These are phyloP conservation scores for Macquaria ambigua DNA, from an alignment of 2,113 vertebrate genomes.

Conservation along the genomic window DNA sequence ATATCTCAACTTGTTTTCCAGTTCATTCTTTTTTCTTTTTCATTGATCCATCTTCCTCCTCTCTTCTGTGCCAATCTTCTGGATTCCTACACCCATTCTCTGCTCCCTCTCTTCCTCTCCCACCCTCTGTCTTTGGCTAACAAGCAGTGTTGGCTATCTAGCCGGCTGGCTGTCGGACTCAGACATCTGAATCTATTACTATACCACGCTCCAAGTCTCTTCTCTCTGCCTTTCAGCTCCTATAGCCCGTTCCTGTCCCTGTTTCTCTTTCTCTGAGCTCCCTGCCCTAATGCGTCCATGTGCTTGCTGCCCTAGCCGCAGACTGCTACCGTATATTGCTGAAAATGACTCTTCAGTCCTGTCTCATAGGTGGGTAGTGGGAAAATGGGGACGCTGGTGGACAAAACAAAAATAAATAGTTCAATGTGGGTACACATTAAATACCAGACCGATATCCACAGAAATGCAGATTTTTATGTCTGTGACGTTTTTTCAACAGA, in stretches of 20 bases:
- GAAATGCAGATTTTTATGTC: background rate
- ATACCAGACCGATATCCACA: background rate
- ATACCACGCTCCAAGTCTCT: conserved; percentile 13
- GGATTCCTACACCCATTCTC: background rate
- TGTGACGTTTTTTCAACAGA: background rate
- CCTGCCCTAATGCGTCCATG: conserved; percentile 16
- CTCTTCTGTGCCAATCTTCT: conserved; percentile 5
- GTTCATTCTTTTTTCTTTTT: background rate
- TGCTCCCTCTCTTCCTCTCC: background rate
- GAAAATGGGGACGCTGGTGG: background rate
- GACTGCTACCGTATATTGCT: background rate
- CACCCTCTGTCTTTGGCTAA: conserved; percentile 55
- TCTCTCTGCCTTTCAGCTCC: conserved; percentile 30
- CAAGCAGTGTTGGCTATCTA: conserved; percentile 52
- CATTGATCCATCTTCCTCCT: conserved; percentile 23
- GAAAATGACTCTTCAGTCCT: background rate
- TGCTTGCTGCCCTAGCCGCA: background rate
- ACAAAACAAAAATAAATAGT: background rate
- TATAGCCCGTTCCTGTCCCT: conserved; percentile 6
- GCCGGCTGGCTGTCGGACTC: conserved; percentile 28
- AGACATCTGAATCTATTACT: conserved; percentile 61
- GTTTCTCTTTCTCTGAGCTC: conserved; percentile 25
- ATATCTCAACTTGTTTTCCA: conserved; percentile 20
- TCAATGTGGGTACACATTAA: background rate
- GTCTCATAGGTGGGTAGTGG: conserved; percentile 3